Evolutionary conservation across 2,113 vertebrate species (phyloP).

Genomic region (Melanocharis versteri): DNA sequence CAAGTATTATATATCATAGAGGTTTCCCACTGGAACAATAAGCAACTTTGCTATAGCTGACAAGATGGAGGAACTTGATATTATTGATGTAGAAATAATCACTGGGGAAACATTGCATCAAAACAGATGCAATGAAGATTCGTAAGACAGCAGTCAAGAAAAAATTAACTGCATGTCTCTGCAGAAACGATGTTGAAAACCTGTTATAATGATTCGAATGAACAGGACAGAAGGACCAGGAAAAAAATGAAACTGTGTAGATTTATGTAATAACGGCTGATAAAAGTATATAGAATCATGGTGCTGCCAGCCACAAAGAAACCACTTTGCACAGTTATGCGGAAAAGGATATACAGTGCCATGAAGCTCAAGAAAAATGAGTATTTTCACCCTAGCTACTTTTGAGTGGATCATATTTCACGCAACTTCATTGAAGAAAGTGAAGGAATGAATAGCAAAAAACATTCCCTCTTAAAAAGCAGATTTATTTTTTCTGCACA

Average conservation of each 20-base stretch:
- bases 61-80: not conserved
- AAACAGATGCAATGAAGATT: not conserved
- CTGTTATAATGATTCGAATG: not conserved
- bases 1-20: not conserved
- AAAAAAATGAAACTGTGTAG: not conserved
- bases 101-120: not conserved
- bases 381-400: not conserved
- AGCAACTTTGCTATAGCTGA: not conserved
- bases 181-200: not conserved
- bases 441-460: not conserved
- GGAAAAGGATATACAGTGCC: not conserved
- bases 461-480: not conserved
- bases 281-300: not conserved
- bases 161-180: not conserved
- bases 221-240: not conserved
- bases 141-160: not conserved
- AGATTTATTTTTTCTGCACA: not conserved
- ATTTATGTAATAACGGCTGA: not conserved
- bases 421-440: not conserved
- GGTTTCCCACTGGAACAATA: slow-evolving; percentile 6
- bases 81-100: not conserved
- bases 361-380: not conserved
- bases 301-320: not conserved
- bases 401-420: not conserved
- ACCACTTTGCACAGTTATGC: not conserved